These are phyloP conservation scores for Panagrolaimus sp. DNA, from an alignment of 1,140 invertebrate genomes.

Conservation along the genomic window DNA sequence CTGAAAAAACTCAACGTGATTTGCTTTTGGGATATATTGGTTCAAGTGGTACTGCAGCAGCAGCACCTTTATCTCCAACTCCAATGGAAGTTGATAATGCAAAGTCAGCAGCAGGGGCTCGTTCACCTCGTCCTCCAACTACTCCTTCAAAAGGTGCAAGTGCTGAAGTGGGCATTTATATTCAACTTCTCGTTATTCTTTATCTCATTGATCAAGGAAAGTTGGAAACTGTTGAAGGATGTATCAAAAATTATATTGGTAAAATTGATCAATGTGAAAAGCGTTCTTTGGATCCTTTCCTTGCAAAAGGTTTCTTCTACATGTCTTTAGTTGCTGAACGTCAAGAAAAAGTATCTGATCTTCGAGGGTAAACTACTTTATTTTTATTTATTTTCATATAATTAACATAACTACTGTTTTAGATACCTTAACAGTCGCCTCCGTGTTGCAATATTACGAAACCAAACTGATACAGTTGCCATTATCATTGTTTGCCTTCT, in stretches of 20 bases:
- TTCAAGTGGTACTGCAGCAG: constrained; percentile 18
- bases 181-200: constrained; percentile 83
- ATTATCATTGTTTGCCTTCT: constrained; percentile 89
- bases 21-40: constrained; percentile 22
- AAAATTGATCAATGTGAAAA: constrained; percentile 83
- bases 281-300: constrained; percentile 83
- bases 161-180: constrained; percentile 88
- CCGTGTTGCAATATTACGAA: constrained; percentile 84
- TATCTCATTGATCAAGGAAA: constrained; percentile 74
- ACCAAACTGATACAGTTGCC: constrained; percentile 93
- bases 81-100: constrained; percentile 33
- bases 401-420: constrained; percentile 27
- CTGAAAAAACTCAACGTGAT: constrained; percentile 22
- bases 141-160: constrained; percentile 59
- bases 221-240: constrained; percentile 25
- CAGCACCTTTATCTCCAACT: background rate
- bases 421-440: constrained; percentile 80
- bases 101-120: too few species aligned
- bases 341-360: constrained; percentile 77
- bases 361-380: constrained; percentile 67
- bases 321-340: constrained; percentile 86
- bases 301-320: constrained; percentile 94
- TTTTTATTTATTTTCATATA: constrained; percentile 8
- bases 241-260: constrained; percentile 73
- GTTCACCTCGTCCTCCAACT: background rate